These are phyloP conservation scores for Thalassophryne amazonica DNA, from an alignment of 2,797 vertebrate genomes.

Conservation along the genomic window DNA sequence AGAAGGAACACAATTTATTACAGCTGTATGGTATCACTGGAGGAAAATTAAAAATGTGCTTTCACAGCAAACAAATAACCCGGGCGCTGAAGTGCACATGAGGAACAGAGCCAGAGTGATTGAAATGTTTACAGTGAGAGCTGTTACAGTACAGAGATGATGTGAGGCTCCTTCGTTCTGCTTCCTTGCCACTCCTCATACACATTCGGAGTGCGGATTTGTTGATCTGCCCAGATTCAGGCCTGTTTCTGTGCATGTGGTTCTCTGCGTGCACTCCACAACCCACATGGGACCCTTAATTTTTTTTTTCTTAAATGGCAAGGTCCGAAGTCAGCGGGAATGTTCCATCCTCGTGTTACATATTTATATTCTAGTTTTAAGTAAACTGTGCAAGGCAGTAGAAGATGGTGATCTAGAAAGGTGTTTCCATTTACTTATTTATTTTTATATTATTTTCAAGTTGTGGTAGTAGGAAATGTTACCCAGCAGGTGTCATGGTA, in stretches of 20 bases:
- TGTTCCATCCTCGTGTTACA: slow-evolving; percentile 47
- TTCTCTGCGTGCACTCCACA: not conserved
- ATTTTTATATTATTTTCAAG: slow-evolving; percentile 1
- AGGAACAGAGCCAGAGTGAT: slow-evolving; percentile 15
- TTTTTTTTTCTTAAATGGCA: too few species aligned
- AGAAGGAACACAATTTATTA: not conserved
- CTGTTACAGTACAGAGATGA: slow-evolving; percentile 52
- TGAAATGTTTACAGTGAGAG: slow-evolving; percentile 23
- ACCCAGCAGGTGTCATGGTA: too few species aligned
- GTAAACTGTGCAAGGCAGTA: slow-evolving; percentile 81
- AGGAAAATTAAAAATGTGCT: not conserved
- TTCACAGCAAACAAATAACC: not conserved
- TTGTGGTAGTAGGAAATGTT: slow-evolving; percentile 3
- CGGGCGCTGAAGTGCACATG: slow-evolving; percentile 4
- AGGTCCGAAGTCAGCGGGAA: slow-evolving; percentile 53
- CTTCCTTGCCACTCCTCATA: slow-evolving; percentile 61
- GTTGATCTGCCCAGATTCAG: slow-evolving; percentile 29
- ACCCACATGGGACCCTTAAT: slow-evolving; percentile 12
- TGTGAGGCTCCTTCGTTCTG: slow-evolving; percentile 54
- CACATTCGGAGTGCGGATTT: slow-evolving; percentile 26
- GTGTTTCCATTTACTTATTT: slow-evolving; percentile 32
- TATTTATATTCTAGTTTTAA: slow-evolving; percentile 78
- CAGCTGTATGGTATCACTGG: not conserved
- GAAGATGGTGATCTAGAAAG: slow-evolving; percentile 66
- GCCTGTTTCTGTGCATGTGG: slow-evolving; percentile 14